These are phyloP conservation scores for Odontamblyopus lacepedii DNA, from an alignment of 2,797 vertebrate genomes.

Conservation along the genomic window DNA sequence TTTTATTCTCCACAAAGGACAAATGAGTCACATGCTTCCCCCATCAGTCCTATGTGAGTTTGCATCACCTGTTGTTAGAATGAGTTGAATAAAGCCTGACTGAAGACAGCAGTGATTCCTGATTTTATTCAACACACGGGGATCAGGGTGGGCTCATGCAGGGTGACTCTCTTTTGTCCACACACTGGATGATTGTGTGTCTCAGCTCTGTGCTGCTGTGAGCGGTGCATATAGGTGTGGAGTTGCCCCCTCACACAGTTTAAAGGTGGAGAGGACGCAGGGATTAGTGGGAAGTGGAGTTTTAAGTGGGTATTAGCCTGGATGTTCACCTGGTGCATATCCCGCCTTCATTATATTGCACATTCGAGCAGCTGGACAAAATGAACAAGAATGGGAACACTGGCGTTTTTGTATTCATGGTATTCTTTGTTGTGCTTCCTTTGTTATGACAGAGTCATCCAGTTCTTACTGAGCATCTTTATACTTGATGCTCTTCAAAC, in stretches of 20 bases:
- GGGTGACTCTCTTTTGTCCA: constrained; percentile 1
- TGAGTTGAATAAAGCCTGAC: constrained; percentile 5
- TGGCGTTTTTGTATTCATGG: background rate
- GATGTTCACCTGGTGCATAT: constrained; percentile 56
- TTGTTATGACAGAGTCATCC: background rate
- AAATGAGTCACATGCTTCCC: background rate
- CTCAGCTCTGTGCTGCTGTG: constrained; percentile 31
- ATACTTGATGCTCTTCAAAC: background rate
- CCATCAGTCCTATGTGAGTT: background rate
- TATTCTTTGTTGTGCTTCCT: background rate
- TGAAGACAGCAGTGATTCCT: constrained; percentile 9
- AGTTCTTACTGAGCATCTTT: background rate
- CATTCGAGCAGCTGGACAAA: constrained; percentile 33
- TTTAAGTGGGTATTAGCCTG: constrained; percentile 64
- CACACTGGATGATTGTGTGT: constrained; percentile 39
- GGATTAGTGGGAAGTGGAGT: constrained; percentile 62
- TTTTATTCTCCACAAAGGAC: background rate
- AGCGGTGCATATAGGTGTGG: constrained; percentile 53
- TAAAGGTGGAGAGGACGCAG: constrained; percentile 57
- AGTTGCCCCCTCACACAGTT: constrained; percentile 35
- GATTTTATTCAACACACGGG: constrained; percentile 17
- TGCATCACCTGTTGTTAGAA: background rate
- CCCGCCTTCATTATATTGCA: constrained; percentile 48
- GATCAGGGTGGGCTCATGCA: constrained; percentile 26
- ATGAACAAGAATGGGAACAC: constrained; percentile 6